These are phyloP conservation scores for Caenorhabditis sp. DNA, from an alignment of 2,888 invertebrate genomes.

Conservation along the genomic window DNA sequence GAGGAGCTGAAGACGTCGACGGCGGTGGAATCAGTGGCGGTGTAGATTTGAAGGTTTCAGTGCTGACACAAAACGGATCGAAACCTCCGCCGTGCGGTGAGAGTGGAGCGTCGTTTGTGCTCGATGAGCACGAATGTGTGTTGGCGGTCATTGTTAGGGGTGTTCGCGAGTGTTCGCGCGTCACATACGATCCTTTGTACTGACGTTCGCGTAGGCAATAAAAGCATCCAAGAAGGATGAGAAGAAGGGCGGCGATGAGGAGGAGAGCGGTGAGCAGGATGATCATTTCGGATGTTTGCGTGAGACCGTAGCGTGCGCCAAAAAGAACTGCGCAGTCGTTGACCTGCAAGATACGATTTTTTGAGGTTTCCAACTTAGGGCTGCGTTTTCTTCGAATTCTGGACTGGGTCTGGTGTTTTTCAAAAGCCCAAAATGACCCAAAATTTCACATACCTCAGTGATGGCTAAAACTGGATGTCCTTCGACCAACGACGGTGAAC, in stretches of 20 bases:
- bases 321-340: slow-evolving; percentile 70
- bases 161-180: slow-evolving; percentile 60
- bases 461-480: slow-evolving; percentile 54
- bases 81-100: slow-evolving; percentile 17
- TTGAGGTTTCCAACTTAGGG: not conserved
- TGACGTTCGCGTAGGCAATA: slow-evolving; percentile 58
- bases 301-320: slow-evolving; percentile 67
- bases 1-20: too few relatives aligned
- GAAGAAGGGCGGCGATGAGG: slow-evolving; percentile 50
- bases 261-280: slow-evolving; percentile 62
- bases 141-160: slow-evolving; percentile 59
- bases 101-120: slow-evolving; percentile 31
- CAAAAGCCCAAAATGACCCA: not conserved
- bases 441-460: slow-evolving; percentile 43
- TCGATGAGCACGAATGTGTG: slow-evolving; percentile 42
- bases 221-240: slow-evolving; percentile 55
- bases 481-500: slow-evolving; percentile 55
- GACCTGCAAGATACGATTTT: slow-evolving; percentile 55
- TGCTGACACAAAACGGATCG: slow-evolving; percentile 17
- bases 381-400: too few relatives aligned
- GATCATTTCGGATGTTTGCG: slow-evolving; percentile 59
- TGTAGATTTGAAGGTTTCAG: slow-evolving; percentile 34
- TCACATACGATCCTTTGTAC: slow-evolving; percentile 63
- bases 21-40: slow-evolving; percentile 52
- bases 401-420: not conserved